Evolutionary conservation across 2,888 invertebrate species (phyloP), one percentile per base, ranked within the genome.

Genomic region (Epistrophe eligans): DNA sequence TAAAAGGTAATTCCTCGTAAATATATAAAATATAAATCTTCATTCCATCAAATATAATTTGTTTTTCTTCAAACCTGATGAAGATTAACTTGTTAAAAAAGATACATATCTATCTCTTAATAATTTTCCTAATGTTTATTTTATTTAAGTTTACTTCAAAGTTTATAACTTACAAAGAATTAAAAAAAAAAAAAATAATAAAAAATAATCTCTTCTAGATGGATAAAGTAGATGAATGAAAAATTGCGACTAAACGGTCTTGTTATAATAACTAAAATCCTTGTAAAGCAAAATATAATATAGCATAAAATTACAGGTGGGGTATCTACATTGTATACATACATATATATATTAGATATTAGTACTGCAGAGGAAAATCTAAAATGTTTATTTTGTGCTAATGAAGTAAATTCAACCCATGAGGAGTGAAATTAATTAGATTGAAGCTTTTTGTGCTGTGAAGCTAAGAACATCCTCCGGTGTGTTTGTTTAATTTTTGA

Each of bases 371-470:
- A 48, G 11, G 19, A 55, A 71, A 77, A 77, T 55, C 43, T 70
- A 15, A 57, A 60, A 62, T 82, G 64, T 82, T 77, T 77, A 71
- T 66, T 64, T 66, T 57, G 77, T 15, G 57, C 66, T 82, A 77
- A 82, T 82, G 71, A 77, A 57, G 70, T 24, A 76, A 81, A 60
- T 76, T 60, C 28, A 17, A 32, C 66, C 15, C 45, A 50, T 10
- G 13, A 50, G 38, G 52, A 52, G 50, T 38, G 35, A 70, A 40
- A 40, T 55, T 70, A 70, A 70, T 70, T 38, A 43, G 28, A 19
- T 48, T 45, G n/a, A 19, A 70, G 67, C 60, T 24, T 48, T 52
- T 55, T 58, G 8, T 15, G 15, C 40, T 35, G n/a, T 28, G 13
- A 32, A 9, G 9, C 4, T 8, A 9, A n/a, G 38, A 55, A 55